These are phyloP conservation scores for Scaptomyza polygonia DNA, from an alignment of 2,888 invertebrate species.

Conservation along the genomic window DNA sequence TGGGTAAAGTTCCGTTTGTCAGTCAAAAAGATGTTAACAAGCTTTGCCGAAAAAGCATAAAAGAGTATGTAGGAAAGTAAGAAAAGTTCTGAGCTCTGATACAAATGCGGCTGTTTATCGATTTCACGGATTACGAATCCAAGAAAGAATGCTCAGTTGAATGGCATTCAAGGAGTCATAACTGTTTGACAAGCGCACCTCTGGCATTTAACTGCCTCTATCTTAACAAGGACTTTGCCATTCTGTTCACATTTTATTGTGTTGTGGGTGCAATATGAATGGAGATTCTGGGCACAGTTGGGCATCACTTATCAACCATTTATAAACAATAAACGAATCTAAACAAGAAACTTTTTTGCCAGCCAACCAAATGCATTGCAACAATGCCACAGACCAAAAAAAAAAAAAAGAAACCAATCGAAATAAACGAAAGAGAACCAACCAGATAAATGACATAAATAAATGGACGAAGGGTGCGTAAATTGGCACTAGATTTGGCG, in stretches of 20 bases:
- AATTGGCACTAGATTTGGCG: slow-evolving; percentile 41
- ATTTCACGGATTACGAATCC: slow-evolving; percentile 43
- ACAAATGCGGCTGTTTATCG: slow-evolving; percentile 48
- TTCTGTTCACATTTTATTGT: not conserved
- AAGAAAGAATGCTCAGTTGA: slow-evolving; percentile 18
- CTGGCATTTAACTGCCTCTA: slow-evolving; percentile 21
- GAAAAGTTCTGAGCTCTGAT: slow-evolving; percentile 30
- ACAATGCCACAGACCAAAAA: slow-evolving; percentile 35
- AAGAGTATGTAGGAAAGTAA: too few relatives aligned
- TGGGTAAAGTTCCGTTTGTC: not conserved
- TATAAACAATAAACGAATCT: slow-evolving; percentile 79
- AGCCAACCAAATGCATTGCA: slow-evolving; percentile 69
- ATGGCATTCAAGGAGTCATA: slow-evolving; percentile 34
- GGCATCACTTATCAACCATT: slow-evolving; percentile 74
- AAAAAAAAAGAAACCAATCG: not conserved
- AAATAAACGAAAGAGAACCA: slow-evolving; percentile 15
- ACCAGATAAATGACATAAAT: slow-evolving; percentile 73
- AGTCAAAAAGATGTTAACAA: not conserved
- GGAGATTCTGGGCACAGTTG: slow-evolving; percentile 15
- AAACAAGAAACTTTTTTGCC: slow-evolving; percentile 75
- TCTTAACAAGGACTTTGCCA: too few relatives aligned
- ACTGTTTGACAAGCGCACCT: slow-evolving; percentile 57
- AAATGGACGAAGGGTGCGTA: slow-evolving; percentile 72
- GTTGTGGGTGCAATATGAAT: slow-evolving; percentile 1
- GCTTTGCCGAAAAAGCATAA: too few relatives aligned